Base-by-base conservation (phyloP, 2,113 vertebrate genomes). In the Pomatorhinus ruficollis region DNA sequence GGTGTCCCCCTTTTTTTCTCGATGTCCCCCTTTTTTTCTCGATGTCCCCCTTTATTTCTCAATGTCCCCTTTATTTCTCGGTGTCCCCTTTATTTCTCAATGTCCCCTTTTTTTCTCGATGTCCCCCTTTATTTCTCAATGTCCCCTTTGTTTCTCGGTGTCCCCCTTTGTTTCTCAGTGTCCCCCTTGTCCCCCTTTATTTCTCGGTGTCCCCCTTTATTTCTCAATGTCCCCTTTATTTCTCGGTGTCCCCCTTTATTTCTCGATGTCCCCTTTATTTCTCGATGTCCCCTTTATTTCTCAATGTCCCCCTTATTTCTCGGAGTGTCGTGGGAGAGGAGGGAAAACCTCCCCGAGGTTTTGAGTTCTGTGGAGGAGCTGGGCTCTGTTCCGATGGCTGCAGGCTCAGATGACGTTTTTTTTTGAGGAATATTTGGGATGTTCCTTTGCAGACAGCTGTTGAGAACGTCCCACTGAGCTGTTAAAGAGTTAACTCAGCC, bases 381-480 rank as follows among this genome's bases (percentile, higher is more conserved):
- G 11, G 25, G 63, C 53, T 40, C 2, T 1, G 1, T 8, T 81
- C 45, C 52, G 15, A 0, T 1, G 57, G 27, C 1, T 20, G 31
- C 22, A 15, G n/a, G 5, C 22, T 10, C 12, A 24, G 42, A 1
- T 37, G 71, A 4, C 9, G 2, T 39, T 85, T 72, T 39, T 39
- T 10, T 8, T 9, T 10, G n/a, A 40, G 87, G 27, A 23, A 20
- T 13, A 11, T 12, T 90, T 56, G 25, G 45, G 10, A 14, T 22
- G 25, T 65, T 53, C 14, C 25, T 61, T 21, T 69, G 61, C 78
- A 45, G 63, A 1, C 68, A 57, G 44, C 65, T 70, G 65, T 24
- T 25, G 70, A 56, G 57, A 59, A 6, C 8, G 1, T 61, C 25
- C 21, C 19, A 15, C 44, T 6, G 50, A 70, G 88, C 80, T 74